phyloP scores from a whole-genome alignment of 2,888 invertebrate genomes.

The Synergus gifuensis region DNA sequence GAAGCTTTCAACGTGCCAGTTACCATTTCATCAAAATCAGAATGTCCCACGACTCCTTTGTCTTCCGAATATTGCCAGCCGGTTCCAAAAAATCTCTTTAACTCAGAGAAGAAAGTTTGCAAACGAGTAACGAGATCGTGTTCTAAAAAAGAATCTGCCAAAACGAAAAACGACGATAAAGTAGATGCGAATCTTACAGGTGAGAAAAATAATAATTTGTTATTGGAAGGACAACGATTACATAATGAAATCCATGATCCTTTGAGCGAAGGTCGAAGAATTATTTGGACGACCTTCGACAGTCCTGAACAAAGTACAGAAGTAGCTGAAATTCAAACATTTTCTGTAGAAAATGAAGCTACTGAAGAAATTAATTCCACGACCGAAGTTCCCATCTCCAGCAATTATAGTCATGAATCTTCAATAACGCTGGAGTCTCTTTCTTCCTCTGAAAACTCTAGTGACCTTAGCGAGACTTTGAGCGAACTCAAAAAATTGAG shows the following conservation, averaged over 20 bases:
- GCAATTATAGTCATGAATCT: conserved; percentile 37
- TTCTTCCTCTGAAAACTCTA: conserved; percentile 49
- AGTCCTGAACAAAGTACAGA: not conserved
- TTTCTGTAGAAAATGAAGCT: not conserved
- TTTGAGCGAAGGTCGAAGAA: not conserved
- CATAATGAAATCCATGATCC: not conserved
- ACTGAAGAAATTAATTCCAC: not conserved
- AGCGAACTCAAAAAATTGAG: conserved; percentile 49
- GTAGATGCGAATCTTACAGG: not conserved
- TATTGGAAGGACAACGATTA: not conserved
- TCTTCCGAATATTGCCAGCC: not conserved
- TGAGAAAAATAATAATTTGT: not conserved
- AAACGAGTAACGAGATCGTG: not conserved
- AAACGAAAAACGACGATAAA: not conserved
- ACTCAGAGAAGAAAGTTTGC: not conserved
- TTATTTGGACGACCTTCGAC: too few species aligned
- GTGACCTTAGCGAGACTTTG: conserved; percentile 46
- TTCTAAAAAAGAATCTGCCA: not conserved
- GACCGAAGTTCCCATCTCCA: conserved; percentile 6
- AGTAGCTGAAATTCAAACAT: not conserved
- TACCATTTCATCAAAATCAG: conserved; percentile 32
- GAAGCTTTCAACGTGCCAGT: conserved; percentile 42
- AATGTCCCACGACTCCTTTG: not conserved
- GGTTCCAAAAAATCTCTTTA: not conserved
- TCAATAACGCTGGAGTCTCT: conserved; percentile 49